Percentiles rank a stretch among this genome's conserved stretches.
These are phyloP conservation scores for Paradisaea rubra DNA, from an alignment of 2,113 vertebrate genomes.

Conservation along the genomic window DNA sequence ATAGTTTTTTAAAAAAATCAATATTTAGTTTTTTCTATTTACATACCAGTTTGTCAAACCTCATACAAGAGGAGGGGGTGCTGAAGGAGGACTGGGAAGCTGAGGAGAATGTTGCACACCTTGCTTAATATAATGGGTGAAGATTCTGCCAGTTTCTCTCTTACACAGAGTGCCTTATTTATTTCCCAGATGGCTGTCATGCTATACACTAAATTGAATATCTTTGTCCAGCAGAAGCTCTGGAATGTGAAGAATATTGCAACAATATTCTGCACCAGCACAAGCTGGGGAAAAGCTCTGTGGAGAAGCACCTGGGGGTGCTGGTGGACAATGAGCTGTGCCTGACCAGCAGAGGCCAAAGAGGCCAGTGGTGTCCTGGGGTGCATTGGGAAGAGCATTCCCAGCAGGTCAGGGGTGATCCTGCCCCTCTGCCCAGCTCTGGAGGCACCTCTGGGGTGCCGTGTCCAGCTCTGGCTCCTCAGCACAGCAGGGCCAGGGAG, in stretches of 20 bases:
- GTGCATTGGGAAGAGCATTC: rapidly evolving
- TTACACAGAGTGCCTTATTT: background rate
- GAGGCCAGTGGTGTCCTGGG: background rate
- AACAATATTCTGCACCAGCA: background rate
- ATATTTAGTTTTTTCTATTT: background rate
- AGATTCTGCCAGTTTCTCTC: background rate
- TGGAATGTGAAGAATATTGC: background rate
- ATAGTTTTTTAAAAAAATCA: background rate
- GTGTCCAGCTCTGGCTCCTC: background rate
- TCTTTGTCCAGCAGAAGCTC: background rate
- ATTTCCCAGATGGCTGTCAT: background rate
- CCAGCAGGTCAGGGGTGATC: background rate
- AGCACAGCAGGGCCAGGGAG: background rate
- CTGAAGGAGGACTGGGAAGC: background rate
- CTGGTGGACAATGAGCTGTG: background rate
- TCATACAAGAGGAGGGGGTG: background rate
- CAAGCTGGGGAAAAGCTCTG: background rate
- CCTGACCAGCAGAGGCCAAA: background rate
- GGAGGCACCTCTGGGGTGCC: background rate
- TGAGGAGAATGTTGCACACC: background rate
- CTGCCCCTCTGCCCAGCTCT: background rate
- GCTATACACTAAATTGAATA: background rate
- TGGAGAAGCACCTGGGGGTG: background rate
- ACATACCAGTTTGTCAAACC: background rate
- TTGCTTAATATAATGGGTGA: background rate